Evolutionary conservation across 92 coral and sea anemone genomes (phyloP), one percentile per base, ranked within the genome.

Genomic region (Palythoa caribaeorum): DNA sequence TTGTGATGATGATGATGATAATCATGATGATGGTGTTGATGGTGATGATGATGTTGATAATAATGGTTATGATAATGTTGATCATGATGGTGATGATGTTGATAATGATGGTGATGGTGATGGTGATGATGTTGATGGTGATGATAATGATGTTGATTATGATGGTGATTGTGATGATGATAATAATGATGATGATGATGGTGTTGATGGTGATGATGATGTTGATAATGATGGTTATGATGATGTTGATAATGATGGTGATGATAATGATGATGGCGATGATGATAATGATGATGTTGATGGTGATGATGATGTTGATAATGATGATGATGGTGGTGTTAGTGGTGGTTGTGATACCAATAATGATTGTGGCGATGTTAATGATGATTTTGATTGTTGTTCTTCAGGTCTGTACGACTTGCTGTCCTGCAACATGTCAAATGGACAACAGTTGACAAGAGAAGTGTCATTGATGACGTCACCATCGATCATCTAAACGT

Each of bases 381-480:
- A 47, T 77, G 83, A 54, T 54, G 38, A 11, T 19, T 11, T 6
- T 77, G 9, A 11, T 15, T 38, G 19, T 39, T 84, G 15, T 83
- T 63, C 57, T 51, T 21, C 57, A 94, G 96, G 92, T 92, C 96
- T 40, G 94, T 95, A 11, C 95, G 97, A 53, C 88, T 95, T 69
- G 87, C 92, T 54, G 90, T 95, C 86, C 91, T 95, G 39, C 98
- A 95, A 79, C 90, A 94, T 17, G 90, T 94, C 68, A 95, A 95
- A 48, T 95, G 98, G 98, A 92, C 97, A 17, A 89, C 92, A 48
- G 94, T 92, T 5, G 97, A 95, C 73, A 94, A 94, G 77, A 84
- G 95, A 47, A 87, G 88, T 40, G 97, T 90, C 9, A 89, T 95
- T 52, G 85, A 93, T 9, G 89, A 91, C 80, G 84, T 94, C 21